phyloP scores from a whole-genome alignment of 30 jellyfish, hydroid and myxozoan genomes.

The Cassiopea xamachana region DNA sequence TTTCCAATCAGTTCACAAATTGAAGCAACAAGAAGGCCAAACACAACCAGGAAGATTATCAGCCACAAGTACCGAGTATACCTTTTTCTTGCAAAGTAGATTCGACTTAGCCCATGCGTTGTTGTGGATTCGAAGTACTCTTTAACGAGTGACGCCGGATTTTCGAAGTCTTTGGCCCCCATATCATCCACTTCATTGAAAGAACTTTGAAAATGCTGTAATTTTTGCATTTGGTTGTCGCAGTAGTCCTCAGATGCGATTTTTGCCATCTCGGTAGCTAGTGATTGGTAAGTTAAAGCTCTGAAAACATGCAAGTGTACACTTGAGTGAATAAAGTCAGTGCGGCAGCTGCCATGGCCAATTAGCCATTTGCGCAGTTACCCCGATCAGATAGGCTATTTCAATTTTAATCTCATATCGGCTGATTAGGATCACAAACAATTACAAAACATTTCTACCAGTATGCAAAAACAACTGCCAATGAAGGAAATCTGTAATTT shows the following conservation, averaged over 20 bases:
- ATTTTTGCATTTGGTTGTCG: neutral
- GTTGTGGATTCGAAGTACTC: conserved; percentile 24
- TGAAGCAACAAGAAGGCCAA: conserved; percentile 5
- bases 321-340: no score
- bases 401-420: neutral
- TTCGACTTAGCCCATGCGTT: conserved; percentile 54
- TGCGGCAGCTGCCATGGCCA: no score
- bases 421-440: neutral
- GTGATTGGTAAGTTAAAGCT: neutral
- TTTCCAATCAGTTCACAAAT: conserved; percentile 2
- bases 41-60: conserved; percentile 3
- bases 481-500: no score
- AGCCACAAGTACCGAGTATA: conserved; percentile 33
- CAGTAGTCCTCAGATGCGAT: neutral
- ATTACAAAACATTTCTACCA: neutral
- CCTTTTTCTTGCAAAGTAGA: conserved; percentile 13
- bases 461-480: no score
- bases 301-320: neutral
- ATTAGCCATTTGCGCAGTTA: no score
- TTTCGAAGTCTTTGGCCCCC: neutral
- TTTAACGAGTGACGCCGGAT: neutral
- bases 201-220: neutral
- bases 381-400: neutral
- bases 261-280: neutral
- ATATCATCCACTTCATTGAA: neutral